Evolutionary conservation across 1,140 invertebrate species (phyloP), one percentile per base, ranked within the genome.

Genomic region (Nasonia longicornis): DNA sequence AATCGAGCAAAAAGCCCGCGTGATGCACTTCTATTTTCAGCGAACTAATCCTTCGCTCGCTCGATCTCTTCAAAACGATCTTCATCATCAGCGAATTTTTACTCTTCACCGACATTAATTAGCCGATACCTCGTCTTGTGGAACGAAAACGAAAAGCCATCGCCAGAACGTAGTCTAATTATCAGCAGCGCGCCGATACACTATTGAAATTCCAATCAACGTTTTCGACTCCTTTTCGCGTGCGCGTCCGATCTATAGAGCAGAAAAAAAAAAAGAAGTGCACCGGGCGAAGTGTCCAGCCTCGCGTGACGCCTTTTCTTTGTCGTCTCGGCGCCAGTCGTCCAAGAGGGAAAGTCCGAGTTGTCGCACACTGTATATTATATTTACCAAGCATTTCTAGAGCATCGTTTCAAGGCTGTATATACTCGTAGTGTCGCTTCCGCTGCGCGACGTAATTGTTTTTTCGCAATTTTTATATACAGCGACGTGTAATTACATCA

Each of bases 201-300:
- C 48, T 67, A 73, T 26, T 63, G 79, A 75, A 75, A 80, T 80
- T 75, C 45, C 79, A 80, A 80, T 80, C 75, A 80, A 67, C 64
- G 63, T 67, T 69, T 74, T 70, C 64, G 45, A 80, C 45, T 45
- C 14, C 26, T 66, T 67, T 74, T 66, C 35, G 6, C 70, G 48
- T 16, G 77, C 10, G 26, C 26, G 26, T 26, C 26, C 26, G 26
- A 26, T 26, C 26, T 14, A 79, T 12, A 20, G 26, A 14, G 8
- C 26, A 58, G 45, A 35, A 72, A 63, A 72, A 10, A 45, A 26
- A 67, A 67, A 80, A 74, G 78, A 80, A 80, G 73, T 29, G 38
- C 58, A 58, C 20, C 52, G 52, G 69, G 42, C 38, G 20, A 66
- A 67, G 67, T 67, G 63, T 31, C 22, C 77, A 63, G 70, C 20